Conservation (phyloP, 2,113 vertebrate genomes). For the Monopterus albus region DNA sequence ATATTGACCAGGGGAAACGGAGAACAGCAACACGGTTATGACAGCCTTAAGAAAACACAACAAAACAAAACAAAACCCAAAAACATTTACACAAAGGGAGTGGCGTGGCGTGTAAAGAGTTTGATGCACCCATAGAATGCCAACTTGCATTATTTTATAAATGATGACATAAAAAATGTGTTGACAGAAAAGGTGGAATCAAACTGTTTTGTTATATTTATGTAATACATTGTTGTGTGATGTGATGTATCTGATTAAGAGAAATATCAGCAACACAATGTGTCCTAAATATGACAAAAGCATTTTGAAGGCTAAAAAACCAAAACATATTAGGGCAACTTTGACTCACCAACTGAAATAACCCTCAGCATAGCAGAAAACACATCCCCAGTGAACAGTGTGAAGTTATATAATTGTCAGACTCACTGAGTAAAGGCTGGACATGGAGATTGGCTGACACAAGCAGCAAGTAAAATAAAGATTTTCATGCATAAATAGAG, state of each 20-base stretch:
- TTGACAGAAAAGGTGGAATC: constrained; percentile 25
- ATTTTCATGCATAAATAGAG: constrained; percentile 45
- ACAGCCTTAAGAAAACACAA: constrained; percentile 61
- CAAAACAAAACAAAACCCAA: constrained; percentile 69
- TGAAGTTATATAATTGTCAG: constrained; percentile 77
- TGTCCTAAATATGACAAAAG: constrained; percentile 69
- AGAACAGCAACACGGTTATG: constrained; percentile 43
- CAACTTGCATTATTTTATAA: constrained; percentile 6
- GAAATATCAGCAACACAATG: constrained; percentile 33
- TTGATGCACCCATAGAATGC: constrained; percentile 19
- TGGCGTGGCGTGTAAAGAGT: constrained; percentile 23
- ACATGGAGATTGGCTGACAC: constrained; percentile 67
- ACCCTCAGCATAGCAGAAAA: constrained; percentile 67
- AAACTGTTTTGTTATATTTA: constrained; percentile 23
- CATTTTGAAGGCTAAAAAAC: constrained; percentile 39
- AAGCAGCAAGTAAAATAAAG: constrained; percentile 53
- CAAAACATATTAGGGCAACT: constrained; percentile 64
- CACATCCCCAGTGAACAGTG: constrained; percentile 71
- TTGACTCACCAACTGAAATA: constrained; percentile 71
- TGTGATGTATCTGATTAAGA: constrained; percentile 40
- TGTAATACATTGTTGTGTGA: constrained; percentile 23
- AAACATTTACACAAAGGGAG: constrained; percentile 39
- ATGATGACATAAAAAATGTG: not conserved
- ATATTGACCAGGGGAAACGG: constrained; percentile 57
- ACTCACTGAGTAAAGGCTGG: constrained; percentile 53